Evolutionary conservation across 2,113 vertebrate genomes (phyloP).

Genomic region (Dipodomys stephensi): DNA sequence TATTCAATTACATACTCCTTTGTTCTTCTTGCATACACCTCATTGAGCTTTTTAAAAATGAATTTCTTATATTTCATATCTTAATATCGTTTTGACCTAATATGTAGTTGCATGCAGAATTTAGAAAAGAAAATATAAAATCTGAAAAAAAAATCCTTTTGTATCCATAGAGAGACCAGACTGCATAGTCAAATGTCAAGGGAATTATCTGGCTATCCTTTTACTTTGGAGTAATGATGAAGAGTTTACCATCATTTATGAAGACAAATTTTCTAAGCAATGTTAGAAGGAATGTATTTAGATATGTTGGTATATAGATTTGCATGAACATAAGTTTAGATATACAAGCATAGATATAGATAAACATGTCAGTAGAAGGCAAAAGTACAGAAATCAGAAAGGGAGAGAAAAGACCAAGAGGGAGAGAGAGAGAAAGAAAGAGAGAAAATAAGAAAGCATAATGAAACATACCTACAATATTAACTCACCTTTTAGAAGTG

Average conservation of each 20-base stretch:
- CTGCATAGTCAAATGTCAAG: constrained; percentile 32
- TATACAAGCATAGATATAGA: no score
- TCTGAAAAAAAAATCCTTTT: constrained; percentile 27
- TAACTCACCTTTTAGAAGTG: neutral
- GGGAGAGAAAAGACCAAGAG: neutral
- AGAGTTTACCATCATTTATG: neutral
- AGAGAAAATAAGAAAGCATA: no score
- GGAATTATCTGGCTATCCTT: neutral
- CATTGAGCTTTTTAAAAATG: neutral
- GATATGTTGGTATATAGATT: neutral
- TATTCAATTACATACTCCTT: constrained; percentile 55
- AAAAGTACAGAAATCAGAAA: neutral
- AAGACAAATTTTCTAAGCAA: neutral
- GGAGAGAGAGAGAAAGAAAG: no score
- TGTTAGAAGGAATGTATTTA: constrained; percentile 24
- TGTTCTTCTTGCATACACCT: constrained; percentile 19
- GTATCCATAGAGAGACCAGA: neutral
- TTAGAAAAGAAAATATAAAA: neutral
- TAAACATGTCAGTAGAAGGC: neutral
- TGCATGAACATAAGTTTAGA: neutral
- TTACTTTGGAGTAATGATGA: neutral
- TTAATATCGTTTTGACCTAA: constrained; percentile 37
- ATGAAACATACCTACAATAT: neutral
- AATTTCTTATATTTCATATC: neutral
- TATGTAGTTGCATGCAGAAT: neutral